Base-by-base conservation (phyloP, 2,113 vertebrate genomes). In the Sorex fumeus region DNA sequence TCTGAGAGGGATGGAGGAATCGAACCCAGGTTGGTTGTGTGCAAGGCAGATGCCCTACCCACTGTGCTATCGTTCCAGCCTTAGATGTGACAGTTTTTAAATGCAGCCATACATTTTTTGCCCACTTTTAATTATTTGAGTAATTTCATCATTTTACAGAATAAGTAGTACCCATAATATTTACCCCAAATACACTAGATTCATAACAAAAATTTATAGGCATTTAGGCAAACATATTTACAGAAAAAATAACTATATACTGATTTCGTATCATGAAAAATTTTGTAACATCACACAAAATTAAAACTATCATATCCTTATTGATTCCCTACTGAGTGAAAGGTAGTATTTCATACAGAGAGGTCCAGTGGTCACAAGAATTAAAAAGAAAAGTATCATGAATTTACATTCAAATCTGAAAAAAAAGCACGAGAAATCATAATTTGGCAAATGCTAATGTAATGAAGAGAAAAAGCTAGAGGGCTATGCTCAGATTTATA, bases 71-170 rank as follows among this genome's bases (percentile, higher is more conserved):
- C n/a, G n/a, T n/a, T n/a, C n/a, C n/a, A n/a, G n/a, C n/a, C n/a
- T 85, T 76, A 43, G 16, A 77, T 36, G 21, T 83, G 45, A 27
- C 72, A 95, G 21, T 80, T 95, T 96, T 91, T 53, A 94, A 92
- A 30, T 88, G 60, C 34, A 47, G 23, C 62, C 90, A 34, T 34
- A 32, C 90, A 28, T 40, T n/a, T 4, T 36, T 75, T 62, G 18
- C 30, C 62, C 77, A n/a, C 72, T 81, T 87, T 71, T 77, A 45
- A 91, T 77, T 25, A 66, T 70, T 84, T 60, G 88, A 62, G 60
- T 62, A 62, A 4, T 62, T 60, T 60, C 21, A 60, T 60, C 57
- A 60, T 60, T 23, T 62, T 25, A 62, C 60, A 62, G 60, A 62
- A 19, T 62, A 62, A 19, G 6, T 25, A 62, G 4, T 62, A 2